These are phyloP conservation scores for Petromus typicus DNA, from an alignment of 2,113 vertebrate species.

Conservation along the genomic window DNA sequence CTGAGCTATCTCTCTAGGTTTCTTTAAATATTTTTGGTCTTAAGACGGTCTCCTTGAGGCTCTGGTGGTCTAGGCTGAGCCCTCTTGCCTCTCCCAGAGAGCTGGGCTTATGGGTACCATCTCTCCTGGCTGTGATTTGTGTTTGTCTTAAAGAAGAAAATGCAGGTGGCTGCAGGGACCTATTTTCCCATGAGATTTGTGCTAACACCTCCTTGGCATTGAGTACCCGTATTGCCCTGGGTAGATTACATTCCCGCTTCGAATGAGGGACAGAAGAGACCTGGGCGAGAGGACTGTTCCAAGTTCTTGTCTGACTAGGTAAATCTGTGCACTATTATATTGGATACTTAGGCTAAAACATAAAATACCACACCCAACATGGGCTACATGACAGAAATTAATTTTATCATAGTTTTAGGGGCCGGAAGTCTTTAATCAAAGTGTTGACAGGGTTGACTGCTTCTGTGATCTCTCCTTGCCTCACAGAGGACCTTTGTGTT, in stretches of 20 bases:
- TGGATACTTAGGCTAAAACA: neutral
- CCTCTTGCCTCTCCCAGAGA: neutral
- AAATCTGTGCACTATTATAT: neutral
- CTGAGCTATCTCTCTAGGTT: neutral
- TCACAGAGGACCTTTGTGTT: neutral
- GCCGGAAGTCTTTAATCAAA: neutral
- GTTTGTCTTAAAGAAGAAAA: neutral
- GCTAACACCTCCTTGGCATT: neutral
- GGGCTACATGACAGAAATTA: neutral
- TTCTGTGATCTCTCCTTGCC: neutral
- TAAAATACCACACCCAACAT: neutral
- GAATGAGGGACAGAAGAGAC: neutral
- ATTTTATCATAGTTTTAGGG: neutral
- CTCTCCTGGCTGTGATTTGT: neutral
- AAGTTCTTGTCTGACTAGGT: neutral
- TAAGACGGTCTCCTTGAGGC: neutral
- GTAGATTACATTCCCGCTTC: neutral
- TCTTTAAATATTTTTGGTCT: neutral
- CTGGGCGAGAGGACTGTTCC: neutral
- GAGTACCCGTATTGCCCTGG: neutral
- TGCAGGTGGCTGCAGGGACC: too few relatives aligned
- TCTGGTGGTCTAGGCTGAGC: neutral
- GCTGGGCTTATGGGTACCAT: neutral
- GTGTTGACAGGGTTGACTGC: neutral
- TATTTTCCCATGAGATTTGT: neutral